Conservation (phyloP, 1,140 invertebrate genomes). For the Eriocheir sinensis region DNA sequence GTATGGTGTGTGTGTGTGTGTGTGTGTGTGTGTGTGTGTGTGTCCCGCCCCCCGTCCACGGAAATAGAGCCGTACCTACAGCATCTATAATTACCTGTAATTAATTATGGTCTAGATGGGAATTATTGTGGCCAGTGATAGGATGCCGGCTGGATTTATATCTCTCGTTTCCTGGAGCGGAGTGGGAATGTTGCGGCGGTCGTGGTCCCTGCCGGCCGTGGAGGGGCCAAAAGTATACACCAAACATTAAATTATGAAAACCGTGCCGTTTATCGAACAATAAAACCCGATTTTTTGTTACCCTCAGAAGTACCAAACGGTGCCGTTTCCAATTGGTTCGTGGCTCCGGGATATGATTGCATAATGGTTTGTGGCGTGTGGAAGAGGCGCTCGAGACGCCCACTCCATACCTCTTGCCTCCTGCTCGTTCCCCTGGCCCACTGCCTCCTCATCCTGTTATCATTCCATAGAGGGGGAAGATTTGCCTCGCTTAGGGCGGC, state of each 20-base stretch:
- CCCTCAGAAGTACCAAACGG: not conserved
- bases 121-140: not conserved
- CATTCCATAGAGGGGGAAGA: not conserved
- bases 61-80: not conserved
- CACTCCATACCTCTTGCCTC: no score
- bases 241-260: conserved; percentile 7
- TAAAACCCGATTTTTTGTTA: conserved; percentile 8
- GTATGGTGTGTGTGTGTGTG: not conserved
- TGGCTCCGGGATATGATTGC: conserved; percentile 19
- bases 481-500: not conserved
- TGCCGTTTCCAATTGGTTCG: conserved; percentile 23
- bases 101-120: not conserved
- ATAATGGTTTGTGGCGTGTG: not conserved
- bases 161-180: not conserved
- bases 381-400: not conserved
- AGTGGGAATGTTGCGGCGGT: not conserved
- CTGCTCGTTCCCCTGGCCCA: not conserved
- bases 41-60: not conserved
- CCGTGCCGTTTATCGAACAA: conserved; percentile 20
- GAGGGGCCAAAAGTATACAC: not conserved
- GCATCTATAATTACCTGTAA: conserved; percentile 7
- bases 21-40: not conserved
- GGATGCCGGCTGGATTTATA: not conserved
- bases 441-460: not conserved
- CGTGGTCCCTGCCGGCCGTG: not conserved